Conservation (phyloP, 2,888 invertebrate genomes). For the Diachrysia chrysitis region DNA sequence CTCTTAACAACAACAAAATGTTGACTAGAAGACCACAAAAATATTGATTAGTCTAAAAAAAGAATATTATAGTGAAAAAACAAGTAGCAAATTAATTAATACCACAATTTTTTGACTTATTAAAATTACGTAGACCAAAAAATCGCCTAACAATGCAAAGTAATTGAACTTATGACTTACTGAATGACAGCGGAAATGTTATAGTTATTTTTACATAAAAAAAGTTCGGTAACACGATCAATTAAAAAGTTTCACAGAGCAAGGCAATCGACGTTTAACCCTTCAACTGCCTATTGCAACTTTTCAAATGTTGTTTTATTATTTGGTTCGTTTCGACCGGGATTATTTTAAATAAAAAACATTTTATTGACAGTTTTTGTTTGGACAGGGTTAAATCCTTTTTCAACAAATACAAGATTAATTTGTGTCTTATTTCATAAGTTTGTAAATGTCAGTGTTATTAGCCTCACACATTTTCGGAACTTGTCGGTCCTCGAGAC, state of each 20-base stretch:
- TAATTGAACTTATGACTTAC: background rate
- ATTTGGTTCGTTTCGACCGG: conserved; percentile 10
- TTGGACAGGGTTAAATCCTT: conserved; percentile 1
- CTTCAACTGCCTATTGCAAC: conserved; percentile 21
- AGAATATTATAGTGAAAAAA: no score
- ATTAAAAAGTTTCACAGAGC: conserved; percentile 41
- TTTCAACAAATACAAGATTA: no score
- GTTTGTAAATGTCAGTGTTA: background rate
- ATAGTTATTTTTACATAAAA: conserved; percentile 14
- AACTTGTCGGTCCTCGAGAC: no score
- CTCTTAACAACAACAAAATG: no score
- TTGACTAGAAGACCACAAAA: no score
- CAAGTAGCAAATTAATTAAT: no score
- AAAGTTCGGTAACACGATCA: conserved; percentile 32
- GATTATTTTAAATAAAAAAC: conserved; percentile 8
- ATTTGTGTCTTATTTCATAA: background rate
- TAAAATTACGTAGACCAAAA: background rate
- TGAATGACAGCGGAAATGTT: background rate
- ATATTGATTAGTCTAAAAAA: no score
- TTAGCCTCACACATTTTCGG: background rate
- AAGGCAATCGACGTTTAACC: conserved; percentile 17
- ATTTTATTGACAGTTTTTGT: conserved; percentile 15
- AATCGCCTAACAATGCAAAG: background rate
- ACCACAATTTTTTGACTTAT: background rate
- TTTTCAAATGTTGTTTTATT: conserved; percentile 17